Percentiles rank a stretch among this genome's conserved stretches.
phyloP scores from a whole-genome alignment of 2,797 vertebrate species.

The Lycodopsis pacificus region DNA sequence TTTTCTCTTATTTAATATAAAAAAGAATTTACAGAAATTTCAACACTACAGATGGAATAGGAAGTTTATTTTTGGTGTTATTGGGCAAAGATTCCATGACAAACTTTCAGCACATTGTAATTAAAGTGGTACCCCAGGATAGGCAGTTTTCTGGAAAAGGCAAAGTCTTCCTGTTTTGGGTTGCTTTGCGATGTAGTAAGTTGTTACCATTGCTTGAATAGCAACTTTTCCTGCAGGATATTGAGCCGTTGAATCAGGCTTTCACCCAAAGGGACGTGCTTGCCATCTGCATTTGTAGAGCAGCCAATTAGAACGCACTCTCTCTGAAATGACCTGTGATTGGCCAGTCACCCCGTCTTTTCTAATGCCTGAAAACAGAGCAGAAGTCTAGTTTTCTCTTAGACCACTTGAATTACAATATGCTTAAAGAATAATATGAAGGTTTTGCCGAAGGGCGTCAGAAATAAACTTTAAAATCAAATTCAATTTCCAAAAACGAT shows the following conservation, averaged over 20 bases:
- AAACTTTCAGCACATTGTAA: neutral
- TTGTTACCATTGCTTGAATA: neutral
- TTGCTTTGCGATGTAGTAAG: too few species aligned
- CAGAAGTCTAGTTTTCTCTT: neutral
- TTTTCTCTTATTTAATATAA: too few species aligned
- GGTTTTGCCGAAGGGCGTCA: neutral
- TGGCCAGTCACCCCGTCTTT: neutral
- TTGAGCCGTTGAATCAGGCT: neutral
- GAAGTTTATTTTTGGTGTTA: neutral
- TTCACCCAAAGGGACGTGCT: neutral
- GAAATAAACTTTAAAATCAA: neutral
- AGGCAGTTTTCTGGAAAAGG: neutral
- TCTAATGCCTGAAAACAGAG: too few species aligned
- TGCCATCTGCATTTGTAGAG: neutral
- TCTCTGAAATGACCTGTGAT: neutral
- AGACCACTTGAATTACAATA: neutral
- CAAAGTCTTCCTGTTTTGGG: neutral
- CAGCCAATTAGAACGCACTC: neutral
- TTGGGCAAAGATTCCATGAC: neutral
- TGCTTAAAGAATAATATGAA: neutral
- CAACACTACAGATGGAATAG: neutral
- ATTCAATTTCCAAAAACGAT: neutral
- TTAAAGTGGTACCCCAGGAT: neutral
- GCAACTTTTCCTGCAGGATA: neutral
- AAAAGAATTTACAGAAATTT: neutral